Conservation (phyloP, 1,140 invertebrate species). For the Anastatus disparis region DNA sequence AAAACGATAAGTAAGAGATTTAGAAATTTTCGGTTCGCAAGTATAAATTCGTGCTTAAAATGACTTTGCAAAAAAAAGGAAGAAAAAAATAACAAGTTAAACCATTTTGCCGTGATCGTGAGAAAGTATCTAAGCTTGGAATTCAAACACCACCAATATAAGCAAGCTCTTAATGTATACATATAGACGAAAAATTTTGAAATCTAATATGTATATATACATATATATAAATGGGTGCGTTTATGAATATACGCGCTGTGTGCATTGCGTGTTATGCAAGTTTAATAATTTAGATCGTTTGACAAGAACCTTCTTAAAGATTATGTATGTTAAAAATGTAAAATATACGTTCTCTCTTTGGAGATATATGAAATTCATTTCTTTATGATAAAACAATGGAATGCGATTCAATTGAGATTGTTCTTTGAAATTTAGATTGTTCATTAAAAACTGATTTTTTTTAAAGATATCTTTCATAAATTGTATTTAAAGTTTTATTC, state of each 20-base stretch:
- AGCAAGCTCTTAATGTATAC: too few relatives aligned
- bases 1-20: not conserved
- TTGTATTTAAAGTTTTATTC: too few relatives aligned
- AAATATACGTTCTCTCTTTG: too few relatives aligned
- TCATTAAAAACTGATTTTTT: too few relatives aligned
- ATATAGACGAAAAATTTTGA: too few relatives aligned
- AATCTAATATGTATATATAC: constrained; percentile 5
- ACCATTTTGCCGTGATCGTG: constrained; percentile 35
- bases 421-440: too few relatives aligned
- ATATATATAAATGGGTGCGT: constrained; percentile 11
- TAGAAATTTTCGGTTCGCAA: constrained; percentile 14
- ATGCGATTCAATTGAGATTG: not conserved
- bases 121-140: constrained; percentile 37
- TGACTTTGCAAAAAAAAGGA: constrained; percentile 11
- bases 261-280: constrained; percentile 28
- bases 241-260: too few relatives aligned
- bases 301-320: constrained; percentile 6
- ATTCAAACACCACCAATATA: not conserved
- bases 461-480: too few relatives aligned
- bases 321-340: too few relatives aligned
- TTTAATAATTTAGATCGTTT: constrained; percentile 22
- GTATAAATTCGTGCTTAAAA: constrained; percentile 4
- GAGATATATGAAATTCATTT: not conserved
- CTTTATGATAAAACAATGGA: constrained; percentile 14
- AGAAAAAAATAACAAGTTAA: too few relatives aligned